phyloP scores from a whole-genome alignment of 1,140 invertebrate species.

The Drosophila lini region DNA sequence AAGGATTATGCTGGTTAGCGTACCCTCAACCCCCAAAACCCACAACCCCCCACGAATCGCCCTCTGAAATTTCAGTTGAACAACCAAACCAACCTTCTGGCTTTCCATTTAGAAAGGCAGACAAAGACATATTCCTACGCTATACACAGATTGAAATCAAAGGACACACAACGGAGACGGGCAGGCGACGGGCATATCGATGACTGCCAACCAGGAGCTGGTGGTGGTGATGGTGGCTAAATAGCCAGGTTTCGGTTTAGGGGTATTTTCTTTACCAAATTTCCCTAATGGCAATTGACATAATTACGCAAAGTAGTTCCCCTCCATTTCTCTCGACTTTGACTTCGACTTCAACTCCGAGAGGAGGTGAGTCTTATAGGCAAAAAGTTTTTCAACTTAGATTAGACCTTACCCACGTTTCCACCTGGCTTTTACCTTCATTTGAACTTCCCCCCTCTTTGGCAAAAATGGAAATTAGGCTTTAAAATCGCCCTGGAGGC shows the following conservation, averaged over 20 bases:
- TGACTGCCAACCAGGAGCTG: slow-evolving; percentile 33
- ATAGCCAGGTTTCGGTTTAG: slow-evolving; percentile 13
- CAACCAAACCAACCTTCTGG: not conserved
- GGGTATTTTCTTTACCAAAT: slow-evolving; percentile 23
- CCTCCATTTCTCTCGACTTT: slow-evolving; percentile 21
- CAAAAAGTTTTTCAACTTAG: slow-evolving; percentile 76
- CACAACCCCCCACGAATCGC: not conserved
- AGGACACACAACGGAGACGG: slow-evolving; percentile 25
- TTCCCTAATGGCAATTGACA: slow-evolving; percentile 76
- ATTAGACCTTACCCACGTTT: slow-evolving; percentile 52
- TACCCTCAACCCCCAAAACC: not conserved
- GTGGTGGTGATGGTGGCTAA: slow-evolving; percentile 6
- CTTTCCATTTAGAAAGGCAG: slow-evolving; percentile 32
- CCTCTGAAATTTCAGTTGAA: not conserved
- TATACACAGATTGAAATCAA: slow-evolving; percentile 64
- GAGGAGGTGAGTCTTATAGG: slow-evolving; percentile 1
- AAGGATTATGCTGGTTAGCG: slow-evolving; percentile 73
- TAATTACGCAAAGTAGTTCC: slow-evolving; percentile 81
- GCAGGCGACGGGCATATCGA: slow-evolving; percentile 49
- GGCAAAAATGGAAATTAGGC: slow-evolving; percentile 47
- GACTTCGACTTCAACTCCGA: not conserved
- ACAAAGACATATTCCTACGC: slow-evolving; percentile 68
- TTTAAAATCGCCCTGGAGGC: slow-evolving; percentile 74
- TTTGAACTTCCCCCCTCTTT: not conserved
- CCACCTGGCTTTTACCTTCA: slow-evolving; percentile 14